A percentile compares a stretch with the other conserved stretches of the same genome.
phyloP scores from a whole-genome alignment of 2,888 invertebrate species.

The Dryobota labecula region DNA sequence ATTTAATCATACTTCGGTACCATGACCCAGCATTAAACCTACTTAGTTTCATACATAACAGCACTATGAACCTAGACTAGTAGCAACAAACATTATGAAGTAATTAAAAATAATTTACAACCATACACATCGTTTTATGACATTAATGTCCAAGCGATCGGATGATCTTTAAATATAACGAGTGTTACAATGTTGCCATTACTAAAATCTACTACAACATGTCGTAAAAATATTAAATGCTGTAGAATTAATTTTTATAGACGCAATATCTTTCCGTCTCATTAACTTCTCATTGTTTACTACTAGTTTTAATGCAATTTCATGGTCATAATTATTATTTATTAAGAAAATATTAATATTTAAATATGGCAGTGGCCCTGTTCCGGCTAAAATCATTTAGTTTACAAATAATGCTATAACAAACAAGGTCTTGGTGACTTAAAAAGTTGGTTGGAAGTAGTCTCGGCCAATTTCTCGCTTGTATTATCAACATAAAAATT shows the following conservation, averaged over 20 bases:
- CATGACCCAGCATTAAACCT: constrained; percentile 1
- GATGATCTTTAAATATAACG: constrained; percentile 49
- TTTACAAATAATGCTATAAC: background rate
- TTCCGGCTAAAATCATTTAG: background rate
- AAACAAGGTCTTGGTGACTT: background rate
- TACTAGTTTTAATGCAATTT: constrained; percentile 25
- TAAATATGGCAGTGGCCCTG: background rate
- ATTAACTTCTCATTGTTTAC: constrained; percentile 42
- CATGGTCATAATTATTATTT: constrained; percentile 22
- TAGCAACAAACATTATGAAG: constrained; percentile 40
- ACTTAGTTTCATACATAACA: constrained; percentile 12
- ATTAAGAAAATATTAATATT: constrained; percentile 1
- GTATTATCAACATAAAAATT: background rate
- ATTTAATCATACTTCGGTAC: background rate
- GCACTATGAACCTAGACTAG: background rate
- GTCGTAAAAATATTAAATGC: constrained; percentile 51
- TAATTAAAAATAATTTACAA: constrained; percentile 59
- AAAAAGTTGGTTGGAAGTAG: background rate
- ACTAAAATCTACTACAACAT: constrained; percentile 42
- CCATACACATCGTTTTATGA: constrained; percentile 44
- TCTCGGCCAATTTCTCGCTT: too few species aligned
- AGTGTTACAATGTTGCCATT: constrained; percentile 61
- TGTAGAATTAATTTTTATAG: constrained; percentile 45
- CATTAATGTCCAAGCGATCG: constrained; percentile 48
- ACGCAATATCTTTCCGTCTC: constrained; percentile 27